phyloP scores from a whole-genome alignment of 2,888 invertebrate species.

The Cotesia congregata region DNA sequence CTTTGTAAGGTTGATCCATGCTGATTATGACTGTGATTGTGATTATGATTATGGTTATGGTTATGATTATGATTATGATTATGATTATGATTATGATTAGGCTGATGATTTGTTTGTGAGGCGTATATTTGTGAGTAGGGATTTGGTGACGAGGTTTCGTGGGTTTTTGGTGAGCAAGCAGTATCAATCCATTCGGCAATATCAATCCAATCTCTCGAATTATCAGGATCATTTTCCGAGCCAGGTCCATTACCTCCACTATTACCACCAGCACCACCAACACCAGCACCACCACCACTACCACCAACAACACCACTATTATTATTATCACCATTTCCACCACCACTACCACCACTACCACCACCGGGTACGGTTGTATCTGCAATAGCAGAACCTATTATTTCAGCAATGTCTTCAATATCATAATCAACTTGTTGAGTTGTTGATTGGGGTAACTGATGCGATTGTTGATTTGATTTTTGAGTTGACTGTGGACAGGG shows the following conservation, averaged over 20 bases:
- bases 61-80: conserved; percentile 64
- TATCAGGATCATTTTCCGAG: conserved; percentile 78
- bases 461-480: conserved; percentile 72
- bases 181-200: conserved; percentile 89
- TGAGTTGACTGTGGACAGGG: conserved; percentile 65
- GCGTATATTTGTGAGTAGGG: conserved; percentile 72
- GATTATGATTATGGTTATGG: conserved; percentile 66
- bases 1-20: conserved; percentile 83
- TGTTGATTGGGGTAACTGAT: conserved; percentile 67
- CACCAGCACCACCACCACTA: too few species aligned
- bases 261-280: too few species aligned
- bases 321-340: too few species aligned
- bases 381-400: conserved; percentile 90
- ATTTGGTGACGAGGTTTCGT: conserved; percentile 71
- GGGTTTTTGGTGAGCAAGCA: conserved; percentile 78
- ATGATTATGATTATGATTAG: conserved; percentile 71
- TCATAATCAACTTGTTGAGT: conserved; percentile 75
- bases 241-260: conserved; percentile 71
- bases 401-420: conserved; percentile 87
- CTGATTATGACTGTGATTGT: conserved; percentile 55
- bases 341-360: conserved; percentile 63
- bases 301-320: too few species aligned
- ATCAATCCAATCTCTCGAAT: conserved; percentile 90
- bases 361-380: conserved; percentile 87
- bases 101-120: conserved; percentile 58